Evolutionary conservation across 2,797 vertebrate genomes (phyloP).

Genomic region (Sciurus vulgaris): DNA sequence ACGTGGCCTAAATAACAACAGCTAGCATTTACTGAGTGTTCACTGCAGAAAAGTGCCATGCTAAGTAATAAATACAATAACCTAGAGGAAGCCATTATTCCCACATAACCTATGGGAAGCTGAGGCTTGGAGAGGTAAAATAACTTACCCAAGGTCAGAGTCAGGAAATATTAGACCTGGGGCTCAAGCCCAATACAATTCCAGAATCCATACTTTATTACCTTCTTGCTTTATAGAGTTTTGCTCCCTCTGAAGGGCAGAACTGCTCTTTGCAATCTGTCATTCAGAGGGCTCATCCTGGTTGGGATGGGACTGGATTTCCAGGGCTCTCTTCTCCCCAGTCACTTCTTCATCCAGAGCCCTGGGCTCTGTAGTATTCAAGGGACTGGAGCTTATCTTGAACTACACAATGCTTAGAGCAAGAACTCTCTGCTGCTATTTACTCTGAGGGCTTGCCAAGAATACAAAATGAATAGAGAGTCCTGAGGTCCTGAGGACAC

Average conservation of each 20-base stretch:
- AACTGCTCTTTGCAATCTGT: background rate
- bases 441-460: background rate
- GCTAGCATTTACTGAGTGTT: slow-evolving; percentile 35
- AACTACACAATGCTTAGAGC: background rate
- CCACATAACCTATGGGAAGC: background rate
- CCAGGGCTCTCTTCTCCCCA: background rate
- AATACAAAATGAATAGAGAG: background rate
- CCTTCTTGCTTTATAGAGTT: background rate
- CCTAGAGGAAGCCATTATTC: slow-evolving; percentile 44
- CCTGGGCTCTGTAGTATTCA: background rate
- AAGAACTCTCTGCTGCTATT: slow-evolving; percentile 12
- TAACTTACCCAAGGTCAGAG: slow-evolving; percentile 16
- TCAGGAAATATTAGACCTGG: slow-evolving; percentile 20
- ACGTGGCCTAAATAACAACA: slow-evolving; percentile 12
- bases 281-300: background rate
- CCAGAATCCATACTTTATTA: background rate
- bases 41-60: background rate
- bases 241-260: background rate
- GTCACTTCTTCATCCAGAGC: slow-evolving; percentile 20
- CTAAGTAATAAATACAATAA: background rate
- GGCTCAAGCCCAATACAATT: slow-evolving; percentile 20
- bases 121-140: slow-evolving; percentile 20
- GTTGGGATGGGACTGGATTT: background rate
- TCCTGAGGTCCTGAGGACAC: background rate
- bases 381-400: background rate